Conservation (phyloP, 2,113 vertebrate genomes). For the Talpa occidentalis region DNA sequence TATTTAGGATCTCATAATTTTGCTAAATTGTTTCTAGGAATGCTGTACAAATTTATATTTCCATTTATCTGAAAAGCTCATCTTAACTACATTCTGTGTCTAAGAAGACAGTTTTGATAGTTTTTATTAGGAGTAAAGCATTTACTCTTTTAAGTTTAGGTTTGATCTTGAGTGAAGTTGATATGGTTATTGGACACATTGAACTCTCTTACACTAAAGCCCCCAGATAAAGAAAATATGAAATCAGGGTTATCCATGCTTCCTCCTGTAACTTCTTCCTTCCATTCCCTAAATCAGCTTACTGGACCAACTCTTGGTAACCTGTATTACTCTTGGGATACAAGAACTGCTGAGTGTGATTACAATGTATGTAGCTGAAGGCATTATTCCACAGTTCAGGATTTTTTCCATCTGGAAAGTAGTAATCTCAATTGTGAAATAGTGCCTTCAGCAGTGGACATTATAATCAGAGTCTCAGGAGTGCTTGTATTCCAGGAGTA, state of each 20-base stretch:
- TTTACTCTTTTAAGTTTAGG: not conserved
- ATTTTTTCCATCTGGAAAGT: constrained; percentile 74
- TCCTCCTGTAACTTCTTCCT: not conserved
- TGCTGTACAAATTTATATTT: not conserved
- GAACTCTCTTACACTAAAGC: not conserved
- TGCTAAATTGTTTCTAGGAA: not conserved
- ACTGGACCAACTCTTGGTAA: constrained; percentile 10
- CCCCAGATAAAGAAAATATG: not conserved
- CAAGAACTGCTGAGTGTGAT: constrained; percentile 73
- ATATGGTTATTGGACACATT: not conserved
- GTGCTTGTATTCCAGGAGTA: constrained; percentile 68
- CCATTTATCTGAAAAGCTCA: not conserved
- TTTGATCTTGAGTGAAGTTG: constrained; percentile 2
- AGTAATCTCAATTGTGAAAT: constrained; percentile 81
- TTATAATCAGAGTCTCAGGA: constrained; percentile 80
- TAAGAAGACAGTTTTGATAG: not conserved
- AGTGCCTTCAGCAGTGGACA: constrained; percentile 81
- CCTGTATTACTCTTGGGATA: constrained; percentile 59
- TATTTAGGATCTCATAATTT: not conserved
- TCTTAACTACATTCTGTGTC: not conserved
- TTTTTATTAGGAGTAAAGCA: constrained; percentile 29
- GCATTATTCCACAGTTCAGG: constrained; percentile 71
- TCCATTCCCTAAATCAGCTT: constrained; percentile 29
- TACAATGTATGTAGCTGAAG: constrained; percentile 75
- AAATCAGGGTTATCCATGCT: constrained; percentile 23